These are phyloP conservation scores for Ophion slaviceki DNA, from an alignment of 2,888 invertebrate species.

Conservation along the genomic window DNA sequence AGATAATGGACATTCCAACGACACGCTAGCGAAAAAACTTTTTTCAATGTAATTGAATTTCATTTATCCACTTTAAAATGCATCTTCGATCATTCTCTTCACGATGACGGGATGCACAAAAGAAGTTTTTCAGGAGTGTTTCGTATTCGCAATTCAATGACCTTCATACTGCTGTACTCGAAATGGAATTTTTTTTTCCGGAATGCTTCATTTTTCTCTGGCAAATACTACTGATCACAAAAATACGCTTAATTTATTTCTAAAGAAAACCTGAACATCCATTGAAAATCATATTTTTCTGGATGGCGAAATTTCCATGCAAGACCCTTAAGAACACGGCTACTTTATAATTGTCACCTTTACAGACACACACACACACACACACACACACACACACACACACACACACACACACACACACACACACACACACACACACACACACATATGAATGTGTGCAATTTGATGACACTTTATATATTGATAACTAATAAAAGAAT, in stretches of 20 bases:
- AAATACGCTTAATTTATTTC: neutral
- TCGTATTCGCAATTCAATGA: neutral
- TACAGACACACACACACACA: no score
- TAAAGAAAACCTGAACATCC: neutral
- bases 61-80: neutral
- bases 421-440: no score
- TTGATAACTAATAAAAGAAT: neutral
- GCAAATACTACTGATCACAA: no score
- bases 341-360: neutral
- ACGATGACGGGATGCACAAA: neutral
- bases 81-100: neutral
- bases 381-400: no score
- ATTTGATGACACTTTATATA: neutral
- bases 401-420: no score
- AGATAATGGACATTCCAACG: neutral
- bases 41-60: neutral
- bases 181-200: no score
- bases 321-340: neutral
- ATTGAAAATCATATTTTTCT: neutral
- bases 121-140: neutral
- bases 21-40: neutral
- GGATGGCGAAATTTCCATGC: neutral
- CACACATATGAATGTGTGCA: no score
- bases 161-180: no score
- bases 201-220: no score